Evolutionary conservation across 2,797 vertebrate species (phyloP).

Genomic region (Sebastes hubbsi): DNA sequence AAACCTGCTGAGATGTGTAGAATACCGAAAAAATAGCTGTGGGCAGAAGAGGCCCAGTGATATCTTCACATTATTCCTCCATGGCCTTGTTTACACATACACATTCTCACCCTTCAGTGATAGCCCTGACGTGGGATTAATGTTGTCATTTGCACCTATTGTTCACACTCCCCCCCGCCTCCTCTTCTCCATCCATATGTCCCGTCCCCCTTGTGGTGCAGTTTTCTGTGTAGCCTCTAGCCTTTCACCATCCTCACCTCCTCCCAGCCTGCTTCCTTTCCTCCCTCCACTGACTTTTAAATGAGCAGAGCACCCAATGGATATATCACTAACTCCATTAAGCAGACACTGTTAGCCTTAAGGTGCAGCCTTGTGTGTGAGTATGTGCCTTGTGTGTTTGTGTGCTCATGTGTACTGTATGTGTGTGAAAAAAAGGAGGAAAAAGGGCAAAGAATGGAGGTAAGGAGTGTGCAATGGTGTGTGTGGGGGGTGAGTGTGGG

Average conservation of each 20-base stretch:
- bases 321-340: slow-evolving; percentile 68
- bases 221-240: slow-evolving; percentile 28
- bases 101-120: slow-evolving; percentile 24
- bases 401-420: background rate
- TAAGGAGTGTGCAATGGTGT: background rate
- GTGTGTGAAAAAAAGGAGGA: background rate
- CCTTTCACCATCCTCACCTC: slow-evolving; percentile 11
- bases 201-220: slow-evolving; percentile 25
- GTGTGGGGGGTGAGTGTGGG: slow-evolving; percentile 26
- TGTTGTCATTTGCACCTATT: slow-evolving; percentile 49
- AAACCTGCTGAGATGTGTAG: background rate
- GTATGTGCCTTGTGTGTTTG: slow-evolving; percentile 2
- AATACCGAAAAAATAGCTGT: slow-evolving; percentile 22
- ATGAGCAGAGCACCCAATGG: slow-evolving; percentile 58
- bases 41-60: background rate
- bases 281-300: slow-evolving; percentile 64
- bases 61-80: slow-evolving; percentile 29
- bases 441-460: slow-evolving; percentile 8
- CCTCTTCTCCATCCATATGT: slow-evolving; percentile 32
- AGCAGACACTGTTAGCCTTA: slow-evolving; percentile 47
- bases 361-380: slow-evolving; percentile 27
- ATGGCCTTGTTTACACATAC: slow-evolving; percentile 54
- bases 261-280: slow-evolving; percentile 24
- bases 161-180: slow-evolving; percentile 23
- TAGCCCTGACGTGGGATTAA: slow-evolving; percentile 49